These are phyloP conservation scores for Melanostoma scalare DNA, from an alignment of 2,888 invertebrate genomes.

Conservation along the genomic window DNA sequence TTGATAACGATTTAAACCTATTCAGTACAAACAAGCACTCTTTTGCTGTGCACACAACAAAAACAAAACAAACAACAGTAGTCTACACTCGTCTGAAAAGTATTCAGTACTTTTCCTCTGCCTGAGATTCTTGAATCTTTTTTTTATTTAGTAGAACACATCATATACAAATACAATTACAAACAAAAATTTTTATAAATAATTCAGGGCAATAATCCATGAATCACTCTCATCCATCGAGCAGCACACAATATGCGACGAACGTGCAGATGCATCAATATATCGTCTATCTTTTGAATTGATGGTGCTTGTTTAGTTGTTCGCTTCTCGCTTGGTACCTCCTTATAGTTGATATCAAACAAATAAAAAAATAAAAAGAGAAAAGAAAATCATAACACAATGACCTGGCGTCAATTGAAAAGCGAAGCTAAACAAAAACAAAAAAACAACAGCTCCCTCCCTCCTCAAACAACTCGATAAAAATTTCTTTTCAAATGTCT, in stretches of 20 bases:
- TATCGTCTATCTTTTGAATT: slow-evolving; percentile 10
- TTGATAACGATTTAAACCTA: not conserved
- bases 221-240: slow-evolving; percentile 49
- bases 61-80: slow-evolving; percentile 36
- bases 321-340: not conserved
- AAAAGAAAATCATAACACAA: slow-evolving; percentile 21
- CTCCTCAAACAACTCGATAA: slow-evolving; percentile 3
- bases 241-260: slow-evolving; percentile 18
- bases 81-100: slow-evolving; percentile 7
- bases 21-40: not conserved
- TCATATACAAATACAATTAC: slow-evolving; percentile 21
- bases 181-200: slow-evolving; percentile 48
- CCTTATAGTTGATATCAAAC: not conserved
- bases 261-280: slow-evolving; percentile 39
- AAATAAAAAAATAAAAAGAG: no score
- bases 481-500: slow-evolving; percentile 12
- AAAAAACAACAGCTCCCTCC: slow-evolving; percentile 13
- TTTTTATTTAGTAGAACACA: slow-evolving; percentile 4
- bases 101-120: slow-evolving; percentile 60
- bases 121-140: slow-evolving; percentile 5
- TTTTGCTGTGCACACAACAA: not conserved
- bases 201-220: slow-evolving; percentile 60
- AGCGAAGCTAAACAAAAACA: not conserved
- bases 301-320: slow-evolving; percentile 15
- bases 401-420: slow-evolving; percentile 25